phyloP scores from a whole-genome alignment of 2,888 invertebrate species.

The Melieria crassipennis region DNA sequence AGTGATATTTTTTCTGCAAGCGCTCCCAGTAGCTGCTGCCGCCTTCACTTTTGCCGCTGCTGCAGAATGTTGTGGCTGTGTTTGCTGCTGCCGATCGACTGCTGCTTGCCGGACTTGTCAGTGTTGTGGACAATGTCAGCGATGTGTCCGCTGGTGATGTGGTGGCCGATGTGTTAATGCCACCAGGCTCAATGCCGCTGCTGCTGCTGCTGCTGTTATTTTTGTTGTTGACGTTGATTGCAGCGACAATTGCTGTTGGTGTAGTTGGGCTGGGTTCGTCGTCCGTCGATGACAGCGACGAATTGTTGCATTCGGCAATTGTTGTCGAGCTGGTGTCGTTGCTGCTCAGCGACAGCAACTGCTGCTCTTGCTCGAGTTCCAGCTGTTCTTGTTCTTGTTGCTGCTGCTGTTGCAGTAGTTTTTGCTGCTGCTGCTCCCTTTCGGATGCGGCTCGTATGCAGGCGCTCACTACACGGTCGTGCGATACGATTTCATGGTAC shows the following conservation, averaged over 20 bases:
- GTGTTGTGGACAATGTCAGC: constrained; percentile 17
- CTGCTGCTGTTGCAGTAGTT: constrained; percentile 42
- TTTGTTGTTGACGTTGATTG: neutral
- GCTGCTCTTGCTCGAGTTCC: constrained; percentile 41
- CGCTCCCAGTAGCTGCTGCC: constrained; percentile 65
- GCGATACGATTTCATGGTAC: constrained; percentile 92
- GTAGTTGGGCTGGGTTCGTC: constrained; percentile 51
- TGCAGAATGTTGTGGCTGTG: neutral
- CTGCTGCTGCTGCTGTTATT: constrained; percentile 52
- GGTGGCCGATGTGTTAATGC: constrained; percentile 26
- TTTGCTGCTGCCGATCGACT: constrained; percentile 19
- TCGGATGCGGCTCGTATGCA: constrained; percentile 76
- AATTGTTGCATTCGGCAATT: constrained; percentile 52
- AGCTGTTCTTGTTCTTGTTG: constrained; percentile 48
- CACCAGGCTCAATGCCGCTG: constrained; percentile 43
- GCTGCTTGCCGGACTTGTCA: constrained; percentile 29
- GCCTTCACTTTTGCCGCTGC: constrained; percentile 48
- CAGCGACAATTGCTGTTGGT: constrained; percentile 39
- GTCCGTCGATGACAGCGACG: constrained; percentile 53
- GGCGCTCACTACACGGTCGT: constrained; percentile 86
- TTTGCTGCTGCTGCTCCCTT: constrained; percentile 60
- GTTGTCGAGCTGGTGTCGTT: constrained; percentile 45
- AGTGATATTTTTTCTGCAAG: constrained; percentile 90
- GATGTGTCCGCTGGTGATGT: constrained; percentile 18
- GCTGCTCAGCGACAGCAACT: constrained; percentile 37